Evolutionary conservation across 2,113 vertebrate genomes (phyloP), one percentile per base, ranked within the genome.

Genomic region (Melanostigma gelatinosum): DNA sequence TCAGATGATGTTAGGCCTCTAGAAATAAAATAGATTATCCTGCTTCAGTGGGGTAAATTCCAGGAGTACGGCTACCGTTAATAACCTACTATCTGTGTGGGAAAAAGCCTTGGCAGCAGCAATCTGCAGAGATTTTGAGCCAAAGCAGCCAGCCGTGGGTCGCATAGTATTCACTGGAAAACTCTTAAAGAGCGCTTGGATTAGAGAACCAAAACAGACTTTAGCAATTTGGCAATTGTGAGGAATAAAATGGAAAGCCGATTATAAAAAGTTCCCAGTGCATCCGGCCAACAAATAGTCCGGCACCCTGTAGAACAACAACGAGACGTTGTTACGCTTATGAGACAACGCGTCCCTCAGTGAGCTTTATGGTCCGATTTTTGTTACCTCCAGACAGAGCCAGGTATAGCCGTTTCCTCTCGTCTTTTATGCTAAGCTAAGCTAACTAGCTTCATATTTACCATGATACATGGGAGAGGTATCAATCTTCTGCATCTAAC

Each of bases 1-100:
- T 67, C 32, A 50, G 16, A 77, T 72, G 62, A 44, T 81, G 77
- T 83, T 54, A 46, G 73, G 57, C 44, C 42, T 73, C 40, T 9
- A 36, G 42, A 81, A 84, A 91, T 79, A 57, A 77, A 85, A 72
- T 36, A 66, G 68, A 78, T 74, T 61, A 27, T 69, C 63, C 61
- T 63, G 67, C 76, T 77, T 38, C 27, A 74, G 72, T 85, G 83
- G 62, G 58, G n/a, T 65, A 27, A 76, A 90, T 92, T 92, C 91
- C 93, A 75, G 87, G 83, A 91, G 91, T 72, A 88, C 65, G n/a
- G 24, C 67, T 82, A 87, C 48, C 50, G 48, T 89, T 87, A 90
- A 89, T 90, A 89, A 89, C 82, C 52, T 62, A 68, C 77, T 89
- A 69, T 88, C 87, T 78, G 77, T 86, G 89, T 93, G 88, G 82